Conservation (phyloP, 2,113 vertebrate species). For the Toxotes chatareus region DNA sequence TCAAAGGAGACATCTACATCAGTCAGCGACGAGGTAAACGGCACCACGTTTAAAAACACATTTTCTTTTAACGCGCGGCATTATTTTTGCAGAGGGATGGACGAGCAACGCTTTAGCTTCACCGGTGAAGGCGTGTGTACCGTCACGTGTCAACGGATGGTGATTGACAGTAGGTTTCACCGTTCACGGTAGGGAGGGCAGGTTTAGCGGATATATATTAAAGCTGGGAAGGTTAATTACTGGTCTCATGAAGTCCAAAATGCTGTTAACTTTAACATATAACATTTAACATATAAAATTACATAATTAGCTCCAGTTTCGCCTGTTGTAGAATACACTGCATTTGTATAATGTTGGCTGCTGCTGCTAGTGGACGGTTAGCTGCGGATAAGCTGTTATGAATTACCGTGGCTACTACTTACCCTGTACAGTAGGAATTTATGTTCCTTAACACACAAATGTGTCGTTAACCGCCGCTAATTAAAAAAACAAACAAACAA, state of each 20-base stretch:
- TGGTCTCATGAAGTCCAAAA: neutral
- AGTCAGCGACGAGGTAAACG: conserved; percentile 76
- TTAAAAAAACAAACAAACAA: neutral
- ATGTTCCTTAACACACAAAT: neutral
- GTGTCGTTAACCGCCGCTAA: neutral
- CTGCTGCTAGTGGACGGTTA: neutral
- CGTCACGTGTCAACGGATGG: conserved; percentile 67
- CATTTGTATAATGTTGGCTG: neutral
- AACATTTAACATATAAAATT: no score
- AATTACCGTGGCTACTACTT: neutral
- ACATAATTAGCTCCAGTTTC: no score
- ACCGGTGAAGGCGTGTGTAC: conserved; percentile 53
- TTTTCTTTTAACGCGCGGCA: neutral
- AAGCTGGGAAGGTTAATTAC: no score
- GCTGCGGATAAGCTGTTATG: neutral
- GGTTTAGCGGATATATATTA: neutral
- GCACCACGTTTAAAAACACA: neutral
- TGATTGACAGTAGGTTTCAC: conserved; percentile 60
- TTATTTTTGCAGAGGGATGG: conserved; percentile 26
- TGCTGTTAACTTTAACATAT: neutral
- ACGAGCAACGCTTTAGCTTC: conserved; percentile 23
- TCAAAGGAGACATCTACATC: conserved; percentile 75
- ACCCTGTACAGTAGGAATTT: neutral
- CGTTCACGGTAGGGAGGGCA: conserved; percentile 32
- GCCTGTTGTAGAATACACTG: no score